phyloP scores from a whole-genome alignment of 2,888 invertebrate genomes.

The Heliconius erato region DNA sequence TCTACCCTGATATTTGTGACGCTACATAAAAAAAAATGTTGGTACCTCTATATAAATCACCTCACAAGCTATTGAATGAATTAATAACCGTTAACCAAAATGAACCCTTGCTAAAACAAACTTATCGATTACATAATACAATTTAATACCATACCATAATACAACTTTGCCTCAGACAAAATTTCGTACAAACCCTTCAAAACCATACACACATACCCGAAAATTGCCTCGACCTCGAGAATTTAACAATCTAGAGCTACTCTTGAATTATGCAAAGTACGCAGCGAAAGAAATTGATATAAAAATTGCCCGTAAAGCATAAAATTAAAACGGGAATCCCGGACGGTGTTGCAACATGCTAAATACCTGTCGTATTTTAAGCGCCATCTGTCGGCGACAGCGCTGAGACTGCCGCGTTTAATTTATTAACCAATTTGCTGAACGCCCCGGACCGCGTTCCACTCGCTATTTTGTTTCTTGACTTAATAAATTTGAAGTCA shows the following conservation, averaged over 20 bases:
- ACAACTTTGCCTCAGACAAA: conserved; percentile 2
- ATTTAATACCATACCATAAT: neutral
- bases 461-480: conserved; percentile 80
- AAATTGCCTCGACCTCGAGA: conserved; percentile 71
- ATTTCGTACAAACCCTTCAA: conserved; percentile 42
- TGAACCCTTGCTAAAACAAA: neutral
- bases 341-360: conserved; percentile 83
- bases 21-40: too few species aligned
- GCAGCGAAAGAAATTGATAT: conserved; percentile 78
- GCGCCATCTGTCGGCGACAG: conserved; percentile 84
- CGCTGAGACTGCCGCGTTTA: conserved; percentile 83
- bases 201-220: conserved; percentile 60
- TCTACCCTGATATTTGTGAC: too few species aligned
- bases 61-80: neutral
- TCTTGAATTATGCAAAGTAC: conserved; percentile 75
- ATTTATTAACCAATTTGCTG: conserved; percentile 85
- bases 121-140: neutral
- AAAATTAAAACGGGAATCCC: conserved; percentile 82
- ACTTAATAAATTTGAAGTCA: conserved; percentile 81
- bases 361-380: conserved; percentile 85
- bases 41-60: too few species aligned
- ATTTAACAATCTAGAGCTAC: conserved; percentile 67
- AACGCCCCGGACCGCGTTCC: conserved; percentile 77
- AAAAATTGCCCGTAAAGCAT: conserved; percentile 84
- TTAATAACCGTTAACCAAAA: neutral